Evolutionary conservation across 2,888 invertebrate species (phyloP), one percentile per base, ranked within the genome.

Genomic region (Flexamia atlantica): DNA sequence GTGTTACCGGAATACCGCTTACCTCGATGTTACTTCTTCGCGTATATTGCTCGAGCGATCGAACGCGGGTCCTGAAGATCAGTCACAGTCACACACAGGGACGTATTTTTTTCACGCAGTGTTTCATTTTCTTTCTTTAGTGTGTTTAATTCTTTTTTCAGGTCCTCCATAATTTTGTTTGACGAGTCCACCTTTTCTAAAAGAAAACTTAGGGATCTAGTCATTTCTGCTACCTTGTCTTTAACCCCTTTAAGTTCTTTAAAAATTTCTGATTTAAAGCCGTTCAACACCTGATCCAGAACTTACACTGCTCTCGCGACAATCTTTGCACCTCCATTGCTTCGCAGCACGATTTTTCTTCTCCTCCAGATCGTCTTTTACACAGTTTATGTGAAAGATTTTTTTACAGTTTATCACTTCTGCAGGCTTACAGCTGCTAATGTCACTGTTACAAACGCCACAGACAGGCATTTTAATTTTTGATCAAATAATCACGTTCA

Each of bases 11-110:
- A 23, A 79, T 36, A n/a, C 79, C 79, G 28, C 79, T 79, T 4
- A 79, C 50, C 50, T 79, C 79, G 1, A 79, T 79, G 23, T 79
- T 79, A 53, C 46, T 79, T 3, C 79, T 7, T 1, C 79, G 23
- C 28, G 79, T 46, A 17, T 79, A 79, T 50, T 79, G 79, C 23
- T 79, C 79, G 7, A 79, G 20, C 0, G 79, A 79, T 20, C 79
- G 79, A 25, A 79, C 42, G 12, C 50, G 40, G n/a, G 20, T 79
- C 53, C 53, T 79, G 40, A 5, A 79, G 53, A n/a, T 40, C 40
- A 17, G 25, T 46, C 0, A 79, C 79, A 0, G 23, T n/a, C 25
- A 5, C 10, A 12, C 12, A 50, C 12, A 79, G 50, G 0, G 23
- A 17, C n/a, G 12, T 50, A 25, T 53, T 79, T 28, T 25, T 79